Evolutionary conservation across 2,888 invertebrate genomes (phyloP).

Genomic region (Gari tellinella): DNA sequence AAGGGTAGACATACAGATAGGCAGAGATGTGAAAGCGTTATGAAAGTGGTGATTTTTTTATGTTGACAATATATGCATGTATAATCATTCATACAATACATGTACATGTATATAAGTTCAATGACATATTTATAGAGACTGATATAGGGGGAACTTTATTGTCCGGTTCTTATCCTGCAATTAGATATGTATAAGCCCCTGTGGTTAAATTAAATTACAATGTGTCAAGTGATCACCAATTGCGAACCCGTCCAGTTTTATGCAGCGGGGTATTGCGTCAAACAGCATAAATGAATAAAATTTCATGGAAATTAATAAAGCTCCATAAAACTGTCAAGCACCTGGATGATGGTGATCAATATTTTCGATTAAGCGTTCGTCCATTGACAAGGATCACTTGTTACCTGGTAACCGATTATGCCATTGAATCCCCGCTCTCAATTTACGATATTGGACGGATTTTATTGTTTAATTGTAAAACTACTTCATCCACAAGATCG

Average conservation of each 20-base stretch:
- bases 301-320: conserved; percentile 54
- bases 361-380: conserved; percentile 51
- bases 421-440: conserved; percentile 44
- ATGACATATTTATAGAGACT: no score
- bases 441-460: conserved; percentile 52
- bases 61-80: no score
- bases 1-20: no score
- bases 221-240: background rate
- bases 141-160: no score
- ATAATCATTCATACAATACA: no score
- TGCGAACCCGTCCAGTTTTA: conserved; percentile 3
- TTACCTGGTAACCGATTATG: conserved; percentile 57
- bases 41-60: no score
- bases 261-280: conserved; percentile 24
- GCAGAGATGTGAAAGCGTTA: no score
- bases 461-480: conserved; percentile 62
- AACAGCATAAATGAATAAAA: conserved; percentile 46
- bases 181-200: no score
- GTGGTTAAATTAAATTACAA: no score
- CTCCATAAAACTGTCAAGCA: conserved; percentile 60
- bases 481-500: conserved; percentile 38
- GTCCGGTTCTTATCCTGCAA: no score
- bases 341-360: conserved; percentile 48
- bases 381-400: conserved; percentile 48
- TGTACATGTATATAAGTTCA: no score